A percentile compares a stretch with the other conserved stretches of the same genome.
Conservation (phyloP, 2,797 vertebrate genomes). For the Trichosurus vulpecula region DNA sequence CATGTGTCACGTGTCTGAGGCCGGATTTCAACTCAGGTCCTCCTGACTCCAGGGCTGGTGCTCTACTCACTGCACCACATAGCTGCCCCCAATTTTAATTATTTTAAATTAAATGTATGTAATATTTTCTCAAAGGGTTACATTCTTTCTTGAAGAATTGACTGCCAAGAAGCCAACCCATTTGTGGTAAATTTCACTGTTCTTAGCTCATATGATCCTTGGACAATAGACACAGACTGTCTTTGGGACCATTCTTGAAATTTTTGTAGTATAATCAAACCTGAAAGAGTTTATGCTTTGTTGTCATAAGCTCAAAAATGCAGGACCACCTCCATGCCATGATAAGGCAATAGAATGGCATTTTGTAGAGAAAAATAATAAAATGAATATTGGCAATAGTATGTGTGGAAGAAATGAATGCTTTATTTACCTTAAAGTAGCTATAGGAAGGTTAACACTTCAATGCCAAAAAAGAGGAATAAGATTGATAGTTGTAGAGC, state of each 20-base stretch:
- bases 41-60: too few relatives aligned
- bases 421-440: background rate
- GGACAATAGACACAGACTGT: background rate
- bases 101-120: background rate
- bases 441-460: background rate
- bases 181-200: background rate
- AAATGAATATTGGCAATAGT: background rate
- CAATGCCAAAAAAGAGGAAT: background rate
- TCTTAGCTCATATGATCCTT: background rate
- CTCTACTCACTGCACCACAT: too few relatives aligned
- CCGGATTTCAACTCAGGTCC: too few relatives aligned
- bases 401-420: background rate
- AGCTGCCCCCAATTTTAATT: too few relatives aligned
- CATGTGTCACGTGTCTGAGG: too few relatives aligned
- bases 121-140: background rate
- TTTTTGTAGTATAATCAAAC: background rate
- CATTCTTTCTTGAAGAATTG: background rate
- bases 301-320: background rate
- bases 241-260: background rate
- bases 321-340: background rate
- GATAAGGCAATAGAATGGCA: background rate
- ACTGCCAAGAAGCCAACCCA: background rate
- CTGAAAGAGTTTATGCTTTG: background rate
- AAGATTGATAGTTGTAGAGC: background rate
- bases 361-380: background rate